Conservation (phyloP, 2,113 vertebrate genomes). For the Indicator maculatus region DNA sequence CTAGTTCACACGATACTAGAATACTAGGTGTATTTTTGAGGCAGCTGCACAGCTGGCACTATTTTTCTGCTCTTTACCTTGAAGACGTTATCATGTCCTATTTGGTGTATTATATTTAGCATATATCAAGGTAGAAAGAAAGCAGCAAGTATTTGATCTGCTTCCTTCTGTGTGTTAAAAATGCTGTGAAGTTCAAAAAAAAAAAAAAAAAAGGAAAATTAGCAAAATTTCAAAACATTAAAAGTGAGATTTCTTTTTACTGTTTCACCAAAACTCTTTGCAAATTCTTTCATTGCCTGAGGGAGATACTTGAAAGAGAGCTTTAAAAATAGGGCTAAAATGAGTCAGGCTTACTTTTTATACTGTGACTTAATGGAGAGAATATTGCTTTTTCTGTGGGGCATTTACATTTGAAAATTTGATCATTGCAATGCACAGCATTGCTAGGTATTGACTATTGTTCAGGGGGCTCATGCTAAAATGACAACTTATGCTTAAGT, state of each 20-base stretch:
- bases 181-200: not conserved
- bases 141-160: not conserved
- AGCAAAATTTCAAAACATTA: not conserved
- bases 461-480: not conserved
- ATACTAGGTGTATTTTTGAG: not conserved
- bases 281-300: not conserved
- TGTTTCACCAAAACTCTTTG: not conserved
- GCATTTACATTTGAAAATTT: not conserved
- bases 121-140: not conserved
- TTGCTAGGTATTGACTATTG: not conserved
- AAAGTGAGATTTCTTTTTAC: not conserved
- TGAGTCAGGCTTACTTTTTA: not conserved
- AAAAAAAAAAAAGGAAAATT: not conserved
- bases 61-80: not conserved
- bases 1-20: not conserved
- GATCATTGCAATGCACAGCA: not conserved
- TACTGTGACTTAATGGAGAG: not conserved
- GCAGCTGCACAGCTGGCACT: not conserved
- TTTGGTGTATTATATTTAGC: not conserved
- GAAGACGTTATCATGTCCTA: not conserved
- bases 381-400: not conserved
- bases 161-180: not conserved
- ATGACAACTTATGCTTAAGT: not conserved
- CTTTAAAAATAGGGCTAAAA: not conserved
- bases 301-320: not conserved